Conservation (phyloP, 2,888 invertebrate genomes). For the Agonopterix arenella region DNA sequence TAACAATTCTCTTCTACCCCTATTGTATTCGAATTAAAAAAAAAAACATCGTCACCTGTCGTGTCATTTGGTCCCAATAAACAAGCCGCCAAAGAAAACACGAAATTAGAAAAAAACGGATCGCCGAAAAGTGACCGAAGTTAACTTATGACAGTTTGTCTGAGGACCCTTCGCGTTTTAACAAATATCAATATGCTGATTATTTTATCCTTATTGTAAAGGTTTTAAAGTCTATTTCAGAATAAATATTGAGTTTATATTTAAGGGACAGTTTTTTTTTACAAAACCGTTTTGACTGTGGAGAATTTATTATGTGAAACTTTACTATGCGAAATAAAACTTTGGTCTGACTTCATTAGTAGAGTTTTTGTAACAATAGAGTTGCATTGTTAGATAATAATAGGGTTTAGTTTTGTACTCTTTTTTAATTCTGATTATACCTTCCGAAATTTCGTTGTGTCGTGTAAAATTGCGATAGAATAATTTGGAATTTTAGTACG, state of each 20-base stretch:
- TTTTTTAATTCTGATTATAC: slow-evolving; percentile 45
- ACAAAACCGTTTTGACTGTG: slow-evolving; percentile 67
- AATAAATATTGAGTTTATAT: slow-evolving; percentile 21
- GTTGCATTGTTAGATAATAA: slow-evolving; percentile 49
- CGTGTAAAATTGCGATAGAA: too few species aligned
- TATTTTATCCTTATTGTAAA: slow-evolving; percentile 8
- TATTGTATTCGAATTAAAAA: slow-evolving; percentile 34
- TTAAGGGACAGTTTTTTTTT: slow-evolving; percentile 45
- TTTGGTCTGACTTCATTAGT: slow-evolving; percentile 63
- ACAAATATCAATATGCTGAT: background rate
- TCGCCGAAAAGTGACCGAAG: slow-evolving; percentile 61
- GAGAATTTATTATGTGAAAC: slow-evolving; percentile 73
- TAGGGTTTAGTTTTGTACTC: slow-evolving; percentile 30
- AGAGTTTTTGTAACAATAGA: slow-evolving; percentile 47
- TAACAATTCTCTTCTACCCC: slow-evolving; percentile 60
- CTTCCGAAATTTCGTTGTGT: slow-evolving; percentile 42
- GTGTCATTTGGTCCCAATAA: slow-evolving; percentile 75
- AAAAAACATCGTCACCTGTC: slow-evolving; percentile 72
- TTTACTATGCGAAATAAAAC: slow-evolving; percentile 62
- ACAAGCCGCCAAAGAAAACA: slow-evolving; percentile 70
- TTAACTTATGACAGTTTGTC: slow-evolving; percentile 8
- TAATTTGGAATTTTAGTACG: background rate
- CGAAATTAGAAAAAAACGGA: slow-evolving; percentile 52
- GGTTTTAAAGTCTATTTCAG: slow-evolving; percentile 15
- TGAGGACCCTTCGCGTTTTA: background rate